Percentiles rank a stretch among this genome's conserved stretches.
phyloP scores from a whole-genome alignment of 2,113 vertebrate species.

The Macroglossus sobrinus region DNA sequence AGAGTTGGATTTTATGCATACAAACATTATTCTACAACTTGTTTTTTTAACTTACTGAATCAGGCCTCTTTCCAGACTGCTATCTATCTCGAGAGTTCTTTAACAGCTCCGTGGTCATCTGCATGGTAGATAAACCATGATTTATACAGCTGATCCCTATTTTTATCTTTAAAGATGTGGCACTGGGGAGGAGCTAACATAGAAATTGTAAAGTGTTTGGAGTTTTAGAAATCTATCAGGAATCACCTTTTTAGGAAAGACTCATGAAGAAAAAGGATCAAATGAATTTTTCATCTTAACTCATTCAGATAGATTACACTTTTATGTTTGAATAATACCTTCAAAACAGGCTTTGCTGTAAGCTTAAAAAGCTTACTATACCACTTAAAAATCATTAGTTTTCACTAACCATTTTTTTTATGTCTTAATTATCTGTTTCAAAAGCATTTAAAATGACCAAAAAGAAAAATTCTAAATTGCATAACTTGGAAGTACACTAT shows the following conservation, averaged over 20 bases:
- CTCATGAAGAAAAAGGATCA: not conserved
- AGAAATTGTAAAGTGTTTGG: constrained; percentile 59
- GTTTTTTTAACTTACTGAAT: constrained; percentile 19
- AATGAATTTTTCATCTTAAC: constrained; percentile 19
- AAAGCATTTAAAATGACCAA: constrained; percentile 18
- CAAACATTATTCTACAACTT: not conserved
- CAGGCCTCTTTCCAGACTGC: constrained; percentile 26
- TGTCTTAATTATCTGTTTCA: constrained; percentile 21
- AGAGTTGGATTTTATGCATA: not conserved
- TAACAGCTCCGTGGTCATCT: not conserved
- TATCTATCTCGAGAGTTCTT: not conserved
- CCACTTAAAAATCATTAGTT: constrained; percentile 21
- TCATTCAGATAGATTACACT: not conserved
- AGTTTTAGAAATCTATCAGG: constrained; percentile 40
- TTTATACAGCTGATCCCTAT: constrained; percentile 40
- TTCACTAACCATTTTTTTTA: constrained; percentile 39
- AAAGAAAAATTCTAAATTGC: not conserved
- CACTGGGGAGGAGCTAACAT: constrained; percentile 16
- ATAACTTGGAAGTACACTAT: not conserved
- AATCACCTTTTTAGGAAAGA: constrained; percentile 64
- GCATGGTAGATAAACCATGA: not conserved
- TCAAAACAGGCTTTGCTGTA: constrained; percentile 16
- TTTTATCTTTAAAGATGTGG: constrained; percentile 58
- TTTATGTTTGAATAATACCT: constrained; percentile 32
- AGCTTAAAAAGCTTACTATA: constrained; percentile 11